These are phyloP conservation scores for Syngnathus acus DNA, from an alignment of 2,797 vertebrate species.

Conservation along the genomic window DNA sequence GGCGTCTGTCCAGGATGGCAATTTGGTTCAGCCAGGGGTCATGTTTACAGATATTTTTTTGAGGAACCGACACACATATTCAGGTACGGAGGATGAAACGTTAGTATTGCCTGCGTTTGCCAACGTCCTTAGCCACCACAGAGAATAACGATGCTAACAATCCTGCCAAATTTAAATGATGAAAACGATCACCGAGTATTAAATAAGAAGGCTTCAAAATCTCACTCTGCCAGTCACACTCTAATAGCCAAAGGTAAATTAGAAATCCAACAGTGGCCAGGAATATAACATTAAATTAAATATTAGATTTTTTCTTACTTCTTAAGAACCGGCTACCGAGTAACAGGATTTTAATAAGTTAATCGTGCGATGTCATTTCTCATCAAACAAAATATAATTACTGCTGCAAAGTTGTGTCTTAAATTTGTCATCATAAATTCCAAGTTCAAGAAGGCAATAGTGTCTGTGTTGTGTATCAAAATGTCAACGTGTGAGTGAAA, in stretches of 20 bases:
- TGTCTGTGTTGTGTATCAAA: slow-evolving; percentile 6
- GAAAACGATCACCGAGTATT: too few species aligned
- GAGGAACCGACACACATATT: neutral
- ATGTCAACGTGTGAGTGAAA: neutral
- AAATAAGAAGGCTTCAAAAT: neutral
- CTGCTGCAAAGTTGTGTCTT: neutral
- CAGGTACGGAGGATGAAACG: neutral
- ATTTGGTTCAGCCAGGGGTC: slow-evolving; percentile 24
- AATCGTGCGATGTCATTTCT: too few species aligned
- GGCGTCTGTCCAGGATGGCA: slow-evolving; percentile 26
- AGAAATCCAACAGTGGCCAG: too few species aligned
- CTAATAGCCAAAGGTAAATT: too few species aligned
- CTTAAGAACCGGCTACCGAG: too few species aligned
- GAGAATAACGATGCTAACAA: neutral
- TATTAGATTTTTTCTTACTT: too few species aligned
- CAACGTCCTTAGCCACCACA: neutral
- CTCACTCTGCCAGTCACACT: too few species aligned
- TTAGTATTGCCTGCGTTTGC: neutral
- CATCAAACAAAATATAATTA: too few species aligned
- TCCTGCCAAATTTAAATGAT: neutral
- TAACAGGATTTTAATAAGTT: too few species aligned
- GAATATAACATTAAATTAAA: too few species aligned
- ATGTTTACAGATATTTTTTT: slow-evolving; percentile 9
- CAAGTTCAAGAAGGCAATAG: neutral
- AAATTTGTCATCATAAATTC: neutral